Percentiles rank a stretch among this genome's conserved stretches.
Conservation (phyloP, 2,797 vertebrate species). For the Lycodopsis pacificus region DNA sequence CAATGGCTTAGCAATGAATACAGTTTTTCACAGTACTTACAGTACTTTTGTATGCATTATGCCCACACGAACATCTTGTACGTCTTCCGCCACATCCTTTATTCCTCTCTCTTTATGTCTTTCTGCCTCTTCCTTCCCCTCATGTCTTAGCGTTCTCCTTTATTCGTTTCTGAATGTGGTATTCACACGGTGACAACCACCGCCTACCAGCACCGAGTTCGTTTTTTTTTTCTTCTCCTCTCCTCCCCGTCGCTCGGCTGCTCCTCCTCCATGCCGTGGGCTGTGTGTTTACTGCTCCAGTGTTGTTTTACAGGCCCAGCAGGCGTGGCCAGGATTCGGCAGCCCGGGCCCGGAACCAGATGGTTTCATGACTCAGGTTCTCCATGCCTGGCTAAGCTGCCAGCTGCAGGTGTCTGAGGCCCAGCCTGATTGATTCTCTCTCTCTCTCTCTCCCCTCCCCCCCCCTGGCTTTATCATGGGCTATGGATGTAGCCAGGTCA, state of each 20-base stretch:
- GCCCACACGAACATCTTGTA: not conserved
- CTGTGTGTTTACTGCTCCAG: constrained; percentile 71
- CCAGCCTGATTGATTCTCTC: constrained; percentile 76
- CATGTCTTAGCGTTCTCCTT: not conserved
- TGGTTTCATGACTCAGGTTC: constrained; percentile 79
- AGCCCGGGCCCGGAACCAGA: constrained; percentile 74
- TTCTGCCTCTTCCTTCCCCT: not conserved
- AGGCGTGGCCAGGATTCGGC: constrained; percentile 71
- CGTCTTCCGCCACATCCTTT: not conserved
- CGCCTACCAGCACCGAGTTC: constrained; percentile 29
- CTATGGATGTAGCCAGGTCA: constrained; percentile 47
- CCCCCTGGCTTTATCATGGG: constrained; percentile 42
- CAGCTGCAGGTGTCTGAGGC: constrained; percentile 77
- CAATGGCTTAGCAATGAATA: not conserved
- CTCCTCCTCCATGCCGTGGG: constrained; percentile 31
- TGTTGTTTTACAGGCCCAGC: constrained; percentile 76
- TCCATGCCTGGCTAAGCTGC: constrained; percentile 74
- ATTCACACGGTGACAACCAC: constrained; percentile 44
- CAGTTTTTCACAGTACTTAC: not conserved
- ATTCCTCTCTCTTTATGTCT: constrained; percentile 15
- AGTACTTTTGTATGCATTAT: constrained; percentile 12
- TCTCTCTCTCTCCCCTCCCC: constrained; percentile 20
- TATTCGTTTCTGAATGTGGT: constrained; percentile 29
- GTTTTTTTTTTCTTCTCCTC: not conserved
- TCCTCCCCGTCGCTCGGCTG: constrained; percentile 41